Conservation (phyloP, 2,888 invertebrate genomes). For the Diplolepis rosae region DNA sequence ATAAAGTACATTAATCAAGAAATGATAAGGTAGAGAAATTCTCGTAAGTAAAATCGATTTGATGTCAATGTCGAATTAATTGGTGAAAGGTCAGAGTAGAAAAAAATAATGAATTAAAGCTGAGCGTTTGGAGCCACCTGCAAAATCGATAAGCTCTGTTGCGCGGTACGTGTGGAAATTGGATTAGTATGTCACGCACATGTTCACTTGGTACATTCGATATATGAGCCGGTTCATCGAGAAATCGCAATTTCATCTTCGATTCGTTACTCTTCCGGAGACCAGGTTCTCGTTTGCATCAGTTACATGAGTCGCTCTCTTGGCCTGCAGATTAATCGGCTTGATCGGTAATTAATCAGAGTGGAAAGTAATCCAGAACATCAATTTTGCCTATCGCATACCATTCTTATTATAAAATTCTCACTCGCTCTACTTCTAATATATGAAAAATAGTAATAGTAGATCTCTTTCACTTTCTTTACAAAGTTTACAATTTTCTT, state of each 20-base stretch:
- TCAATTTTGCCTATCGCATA: background rate
- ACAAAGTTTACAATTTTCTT: too few species aligned
- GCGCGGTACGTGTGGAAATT: slow-evolving; percentile 23
- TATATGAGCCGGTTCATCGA: slow-evolving; percentile 2
- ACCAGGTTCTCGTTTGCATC: slow-evolving; percentile 1
- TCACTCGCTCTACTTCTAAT: too few species aligned
- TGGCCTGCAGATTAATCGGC: background rate
- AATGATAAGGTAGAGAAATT: slow-evolving; percentile 6
- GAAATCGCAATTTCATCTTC: slow-evolving; percentile 29
- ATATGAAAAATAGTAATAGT: too few species aligned
- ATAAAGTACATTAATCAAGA: background rate
- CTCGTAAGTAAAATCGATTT: background rate
- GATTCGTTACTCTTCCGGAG: slow-evolving; percentile 7
- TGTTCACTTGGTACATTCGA: background rate
- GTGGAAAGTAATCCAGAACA: slow-evolving; percentile 15
- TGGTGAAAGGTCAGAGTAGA: background rate
- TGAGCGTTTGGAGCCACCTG: slow-evolving; percentile 2
- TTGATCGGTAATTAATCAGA: slow-evolving; percentile 19
- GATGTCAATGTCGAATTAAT: slow-evolving; percentile 7
- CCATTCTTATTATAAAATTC: background rate
- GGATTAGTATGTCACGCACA: slow-evolving; percentile 27
- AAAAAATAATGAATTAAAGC: slow-evolving; percentile 3
- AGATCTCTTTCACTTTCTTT: too few species aligned
- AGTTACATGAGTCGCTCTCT: background rate
- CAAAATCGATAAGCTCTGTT: slow-evolving; percentile 27